Base-by-base conservation (phyloP, 2,113 vertebrate species). In the Cheilinus undulatus region DNA sequence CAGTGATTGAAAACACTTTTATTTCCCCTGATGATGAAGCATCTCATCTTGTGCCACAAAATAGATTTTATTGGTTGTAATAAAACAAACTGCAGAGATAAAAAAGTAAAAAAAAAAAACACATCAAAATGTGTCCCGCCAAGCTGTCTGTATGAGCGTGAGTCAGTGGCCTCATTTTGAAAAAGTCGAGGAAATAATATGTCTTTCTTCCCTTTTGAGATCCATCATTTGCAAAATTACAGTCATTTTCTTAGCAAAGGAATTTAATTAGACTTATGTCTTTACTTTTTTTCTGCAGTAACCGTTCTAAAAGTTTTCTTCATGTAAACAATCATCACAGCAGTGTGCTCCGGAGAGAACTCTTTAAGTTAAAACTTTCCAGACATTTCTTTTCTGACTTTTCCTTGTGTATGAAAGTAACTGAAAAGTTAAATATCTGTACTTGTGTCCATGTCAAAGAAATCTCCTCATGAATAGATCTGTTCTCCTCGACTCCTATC, bases 81-180 rank as follows among this genome's bases (percentile, higher is more conserved):
- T 30, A 42, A 46, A 82, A 26, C 38, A 50, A 50, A 63, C 77
- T 22, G 28, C 17, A 28, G 61, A 68, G 64, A 79, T 66, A 27
- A 32, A 76, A 87, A 78, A 69, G 19, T 40, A 59, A 67, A 14
- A 60, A 52, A 66, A 34, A 36, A 38, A 63, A 50, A 50, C 43
- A 32, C 27, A 49, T 78, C 60, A 53, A 73, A 26, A 27, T 52
- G 61, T 59, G 32, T 73, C 70, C 60, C 27, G 40, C 23, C 15
- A 51, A 38, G 78, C 68, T 58, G 38, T 20, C 36, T 72, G 50
- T 56, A n/a, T 62, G 30, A 66, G 50, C 28, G 76, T 68, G 57
- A 87, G 62, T 69, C 83, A 72, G 54, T 19, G 61, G 62, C 61
- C 67, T 71, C 76, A 65, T 86, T 86, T 63, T 19, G 14, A 74